Conservation (phyloP, 2,113 vertebrate species). For the Etheostoma cragini region DNA sequence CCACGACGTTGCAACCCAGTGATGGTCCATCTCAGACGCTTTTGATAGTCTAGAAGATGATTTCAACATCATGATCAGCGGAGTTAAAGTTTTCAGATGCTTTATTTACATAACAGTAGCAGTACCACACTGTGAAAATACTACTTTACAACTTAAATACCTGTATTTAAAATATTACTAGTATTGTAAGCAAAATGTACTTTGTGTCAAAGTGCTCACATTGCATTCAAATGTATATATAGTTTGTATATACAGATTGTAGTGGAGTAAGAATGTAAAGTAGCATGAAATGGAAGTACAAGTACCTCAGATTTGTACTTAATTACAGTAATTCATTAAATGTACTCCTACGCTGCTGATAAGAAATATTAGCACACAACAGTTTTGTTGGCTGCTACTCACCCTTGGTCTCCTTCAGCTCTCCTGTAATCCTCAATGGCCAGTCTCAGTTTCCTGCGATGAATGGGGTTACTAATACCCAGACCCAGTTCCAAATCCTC, state of each 20-base stretch:
- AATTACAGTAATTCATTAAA: background rate
- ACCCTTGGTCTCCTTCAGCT: conserved; percentile 87
- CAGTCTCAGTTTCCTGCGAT: conserved; percentile 89
- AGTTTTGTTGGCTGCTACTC: conserved; percentile 46
- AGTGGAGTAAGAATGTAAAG: background rate
- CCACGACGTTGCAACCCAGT: conserved; percentile 91
- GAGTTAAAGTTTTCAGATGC: background rate
- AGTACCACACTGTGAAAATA: background rate
- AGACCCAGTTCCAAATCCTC: conserved; percentile 88
- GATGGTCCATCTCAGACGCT: conserved; percentile 89
- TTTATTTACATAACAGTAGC: background rate
- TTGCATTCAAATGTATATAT: too few species aligned
- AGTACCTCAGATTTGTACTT: background rate
- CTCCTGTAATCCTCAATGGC: conserved; percentile 91
- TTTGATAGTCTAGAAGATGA: conserved; percentile 83
- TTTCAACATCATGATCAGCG: background rate
- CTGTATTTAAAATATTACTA: background rate
- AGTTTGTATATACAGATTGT: background rate
- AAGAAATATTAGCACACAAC: background rate
- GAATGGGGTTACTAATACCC: conserved; percentile 87
- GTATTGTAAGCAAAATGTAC: background rate
- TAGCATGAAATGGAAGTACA: background rate
- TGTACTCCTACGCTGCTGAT: background rate
- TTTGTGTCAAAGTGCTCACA: background rate
- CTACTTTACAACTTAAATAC: background rate